A percentile compares a stretch with the other conserved stretches of the same genome.
These are phyloP conservation scores for Tethya wilhelma DNA, from an alignment of 37 sponge, comb jelly and placozoan species.

Conservation along the genomic window DNA sequence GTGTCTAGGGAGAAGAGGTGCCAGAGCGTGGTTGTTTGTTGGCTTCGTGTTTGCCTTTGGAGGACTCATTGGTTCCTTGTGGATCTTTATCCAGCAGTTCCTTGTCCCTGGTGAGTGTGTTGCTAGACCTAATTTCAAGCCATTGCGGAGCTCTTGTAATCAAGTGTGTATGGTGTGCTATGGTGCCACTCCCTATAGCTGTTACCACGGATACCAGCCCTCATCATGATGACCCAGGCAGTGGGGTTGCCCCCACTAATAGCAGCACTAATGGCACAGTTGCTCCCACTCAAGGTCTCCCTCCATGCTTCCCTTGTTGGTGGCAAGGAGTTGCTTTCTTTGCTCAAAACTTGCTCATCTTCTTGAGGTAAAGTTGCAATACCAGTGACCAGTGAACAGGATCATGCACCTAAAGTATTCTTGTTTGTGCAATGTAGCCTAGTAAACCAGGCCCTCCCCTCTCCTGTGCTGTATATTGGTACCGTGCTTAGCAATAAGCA, in stretches of 20 bases:
- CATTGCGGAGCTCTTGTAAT: too few relatives aligned
- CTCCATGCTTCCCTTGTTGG: constrained; percentile 17
- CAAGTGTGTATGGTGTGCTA: too few relatives aligned
- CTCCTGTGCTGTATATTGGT: neutral
- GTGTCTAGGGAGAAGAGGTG: constrained; percentile 72
- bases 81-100: constrained; percentile 77
- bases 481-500: neutral
- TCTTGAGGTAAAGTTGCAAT: constrained; percentile 70
- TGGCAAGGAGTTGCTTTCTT: constrained; percentile 83
- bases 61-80: constrained; percentile 82
- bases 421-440: neutral
- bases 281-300: neutral
- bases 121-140: too few relatives aligned
- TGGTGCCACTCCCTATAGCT: neutral
- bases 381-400: too few relatives aligned
- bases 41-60: constrained; percentile 88
- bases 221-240: neutral
- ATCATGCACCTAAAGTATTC: neutral
- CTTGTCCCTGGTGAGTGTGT: constrained; percentile 62
- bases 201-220: neutral
- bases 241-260: neutral
- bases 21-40: constrained; percentile 84
- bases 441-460: too few relatives aligned
- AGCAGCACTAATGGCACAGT: neutral
- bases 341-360: constrained; percentile 73